Percentiles rank a stretch among this genome's conserved stretches.
Conservation (phyloP, 2,888 invertebrate species). For the Unio delphinus region DNA sequence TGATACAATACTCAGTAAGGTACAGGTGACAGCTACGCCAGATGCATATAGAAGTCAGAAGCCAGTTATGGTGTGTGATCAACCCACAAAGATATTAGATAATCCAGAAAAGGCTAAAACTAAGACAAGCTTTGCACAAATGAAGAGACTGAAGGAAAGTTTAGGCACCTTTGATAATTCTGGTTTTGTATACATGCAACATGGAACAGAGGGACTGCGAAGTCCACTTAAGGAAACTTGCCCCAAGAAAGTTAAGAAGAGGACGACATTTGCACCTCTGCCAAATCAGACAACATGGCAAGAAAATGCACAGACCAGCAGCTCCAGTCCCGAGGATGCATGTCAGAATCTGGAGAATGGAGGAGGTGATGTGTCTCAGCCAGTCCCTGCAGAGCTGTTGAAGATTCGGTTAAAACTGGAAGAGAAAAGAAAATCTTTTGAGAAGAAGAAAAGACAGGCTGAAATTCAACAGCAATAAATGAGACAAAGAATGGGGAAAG, state of each 20-base stretch:
- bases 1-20: constrained; percentile 8
- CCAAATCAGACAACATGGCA: constrained; percentile 88
- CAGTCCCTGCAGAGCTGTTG: constrained; percentile 78
- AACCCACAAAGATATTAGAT: constrained; percentile 19
- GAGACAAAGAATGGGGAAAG: constrained; percentile 91
- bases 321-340: constrained; percentile 20
- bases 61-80: constrained; percentile 27
- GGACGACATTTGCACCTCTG: constrained; percentile 82
- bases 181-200: constrained; percentile 75
- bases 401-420: constrained; percentile 92
- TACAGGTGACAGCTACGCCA: constrained; percentile 16
- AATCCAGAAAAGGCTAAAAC: constrained; percentile 6
- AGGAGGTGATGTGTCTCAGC: constrained; percentile 26
- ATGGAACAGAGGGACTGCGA: constrained; percentile 56
- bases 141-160: constrained; percentile 76
- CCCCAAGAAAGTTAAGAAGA: constrained; percentile 74
- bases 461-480: constrained; percentile 88
- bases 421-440: constrained; percentile 92
- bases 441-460: constrained; percentile 89
- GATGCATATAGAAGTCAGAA: constrained; percentile 30
- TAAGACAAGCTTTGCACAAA: constrained; percentile 82
- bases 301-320: constrained; percentile 72
- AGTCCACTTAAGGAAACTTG: constrained; percentile 39
- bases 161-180: constrained; percentile 54
- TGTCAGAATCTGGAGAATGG: constrained; percentile 3